These are phyloP conservation scores for Amphipoea lucens DNA, from an alignment of 2,888 invertebrate species.

Conservation along the genomic window DNA sequence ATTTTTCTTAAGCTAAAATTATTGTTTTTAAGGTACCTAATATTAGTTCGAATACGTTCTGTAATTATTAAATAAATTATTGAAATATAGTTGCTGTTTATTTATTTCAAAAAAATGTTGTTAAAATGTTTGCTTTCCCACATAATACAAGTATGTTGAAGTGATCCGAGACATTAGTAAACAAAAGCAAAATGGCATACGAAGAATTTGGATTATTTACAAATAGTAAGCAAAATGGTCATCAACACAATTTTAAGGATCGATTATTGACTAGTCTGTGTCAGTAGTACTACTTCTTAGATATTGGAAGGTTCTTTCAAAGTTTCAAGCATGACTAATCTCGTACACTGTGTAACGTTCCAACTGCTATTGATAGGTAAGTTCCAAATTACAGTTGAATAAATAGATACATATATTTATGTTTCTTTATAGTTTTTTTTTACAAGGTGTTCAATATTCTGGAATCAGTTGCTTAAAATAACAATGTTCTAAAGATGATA, in stretches of 20 bases:
- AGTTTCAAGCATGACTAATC: constrained; percentile 24
- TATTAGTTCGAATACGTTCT: neutral
- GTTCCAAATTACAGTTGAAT: constrained; percentile 20
- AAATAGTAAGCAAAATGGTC: constrained; percentile 46
- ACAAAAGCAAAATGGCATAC: constrained; percentile 19
- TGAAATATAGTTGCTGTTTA: constrained; percentile 4
- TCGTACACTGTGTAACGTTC: constrained; percentile 10
- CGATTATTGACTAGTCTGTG: neutral
- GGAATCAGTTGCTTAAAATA: neutral
- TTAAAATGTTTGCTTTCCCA: neutral
- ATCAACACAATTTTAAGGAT: neutral
- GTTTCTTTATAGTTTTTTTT: neutral
- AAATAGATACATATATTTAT: neutral
- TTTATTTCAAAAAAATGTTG: constrained; percentile 5
- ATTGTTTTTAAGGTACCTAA: neutral
- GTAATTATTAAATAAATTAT: constrained; percentile 31
- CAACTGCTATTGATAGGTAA: constrained; percentile 31
- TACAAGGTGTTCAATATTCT: neutral
- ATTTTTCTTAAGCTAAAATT: neutral
- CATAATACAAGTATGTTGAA: neutral
- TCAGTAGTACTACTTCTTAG: constrained; percentile 14
- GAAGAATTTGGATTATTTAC: constrained; percentile 39
- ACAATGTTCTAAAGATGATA: neutral
- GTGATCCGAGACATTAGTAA: constrained; percentile 20
- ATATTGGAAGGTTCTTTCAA: neutral